Evolutionary conservation across 2,888 invertebrate species (phyloP).

Genomic region (Yponomeuta evonymella): DNA sequence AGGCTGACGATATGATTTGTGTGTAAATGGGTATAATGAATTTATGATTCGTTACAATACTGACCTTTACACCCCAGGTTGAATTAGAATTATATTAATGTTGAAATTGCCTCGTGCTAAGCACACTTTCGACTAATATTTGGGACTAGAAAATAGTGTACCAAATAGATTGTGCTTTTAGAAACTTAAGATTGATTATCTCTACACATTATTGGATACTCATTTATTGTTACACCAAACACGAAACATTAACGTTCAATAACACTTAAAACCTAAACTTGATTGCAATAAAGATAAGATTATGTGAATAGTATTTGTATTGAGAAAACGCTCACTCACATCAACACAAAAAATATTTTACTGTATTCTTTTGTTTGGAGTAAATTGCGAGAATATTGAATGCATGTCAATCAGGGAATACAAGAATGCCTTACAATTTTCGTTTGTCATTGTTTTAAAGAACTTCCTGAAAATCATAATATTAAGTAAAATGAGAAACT

Average conservation of each 20-base stretch:
- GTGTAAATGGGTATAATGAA: conserved; percentile 37
- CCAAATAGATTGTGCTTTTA: conserved; percentile 26
- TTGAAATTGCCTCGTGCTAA: conserved; percentile 35
- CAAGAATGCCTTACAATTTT: too few relatives aligned
- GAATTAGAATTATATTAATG: not conserved
- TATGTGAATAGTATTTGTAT: not conserved
- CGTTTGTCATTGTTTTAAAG: too few relatives aligned
- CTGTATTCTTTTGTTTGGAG: too few relatives aligned
- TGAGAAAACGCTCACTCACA: not conserved
- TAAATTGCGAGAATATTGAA: too few relatives aligned
- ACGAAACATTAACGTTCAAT: not conserved
- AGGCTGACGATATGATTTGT: conserved; percentile 32
- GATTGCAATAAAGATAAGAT: not conserved
- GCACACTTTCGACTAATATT: conserved; percentile 28
- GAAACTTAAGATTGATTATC: conserved; percentile 32
- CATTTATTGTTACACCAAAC: not conserved
- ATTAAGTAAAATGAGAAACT: too few relatives aligned
- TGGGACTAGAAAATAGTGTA: conserved; percentile 32
- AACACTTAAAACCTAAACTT: not conserved
- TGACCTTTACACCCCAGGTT: conserved; percentile 28
- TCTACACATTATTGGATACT: not conserved
- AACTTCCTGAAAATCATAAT: too few relatives aligned
- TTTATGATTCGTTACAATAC: conserved; percentile 22
- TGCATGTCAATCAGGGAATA: too few relatives aligned
- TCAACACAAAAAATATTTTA: not conserved